These are phyloP conservation scores for Naso thynnoides DNA, from an alignment of 2,797 vertebrate species.

Conservation along the genomic window DNA sequence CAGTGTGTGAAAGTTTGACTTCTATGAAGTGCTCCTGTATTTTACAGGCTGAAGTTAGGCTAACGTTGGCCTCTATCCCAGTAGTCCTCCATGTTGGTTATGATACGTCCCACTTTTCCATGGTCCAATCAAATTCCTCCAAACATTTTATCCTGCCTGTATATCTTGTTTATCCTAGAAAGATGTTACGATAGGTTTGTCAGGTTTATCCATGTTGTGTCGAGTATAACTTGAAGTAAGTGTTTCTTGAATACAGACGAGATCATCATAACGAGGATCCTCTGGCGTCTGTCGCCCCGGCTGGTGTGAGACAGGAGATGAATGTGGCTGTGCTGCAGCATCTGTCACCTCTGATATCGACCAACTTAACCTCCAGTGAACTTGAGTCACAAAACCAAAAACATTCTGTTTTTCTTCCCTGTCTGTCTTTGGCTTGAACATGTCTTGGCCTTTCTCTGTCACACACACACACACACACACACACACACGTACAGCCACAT, in stretches of 20 bases:
- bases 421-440: not conserved
- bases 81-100: too few species aligned
- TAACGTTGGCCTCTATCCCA: too few species aligned
- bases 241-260: not conserved
- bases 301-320: not conserved
- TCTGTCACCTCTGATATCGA: not conserved
- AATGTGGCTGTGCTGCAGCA: not conserved
- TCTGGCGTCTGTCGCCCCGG: not conserved
- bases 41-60: too few species aligned
- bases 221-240: too few species aligned
- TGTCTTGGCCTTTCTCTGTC: not conserved
- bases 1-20: too few species aligned
- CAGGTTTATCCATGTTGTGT: not conserved
- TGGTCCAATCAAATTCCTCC: too few species aligned
- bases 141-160: too few species aligned
- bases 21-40: too few species aligned
- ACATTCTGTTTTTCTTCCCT: not conserved
- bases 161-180: too few species aligned
- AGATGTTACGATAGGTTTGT: too few species aligned
- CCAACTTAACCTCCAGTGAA: constrained; percentile 3
- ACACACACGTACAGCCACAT: constrained; percentile 9
- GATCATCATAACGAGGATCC: not conserved
- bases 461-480: constrained; percentile 12
- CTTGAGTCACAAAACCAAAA: constrained; percentile 8
- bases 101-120: too few species aligned